These are phyloP conservation scores for Pterobdella sp. DNA, from an alignment of 2,888 invertebrate genomes.

Conservation along the genomic window DNA sequence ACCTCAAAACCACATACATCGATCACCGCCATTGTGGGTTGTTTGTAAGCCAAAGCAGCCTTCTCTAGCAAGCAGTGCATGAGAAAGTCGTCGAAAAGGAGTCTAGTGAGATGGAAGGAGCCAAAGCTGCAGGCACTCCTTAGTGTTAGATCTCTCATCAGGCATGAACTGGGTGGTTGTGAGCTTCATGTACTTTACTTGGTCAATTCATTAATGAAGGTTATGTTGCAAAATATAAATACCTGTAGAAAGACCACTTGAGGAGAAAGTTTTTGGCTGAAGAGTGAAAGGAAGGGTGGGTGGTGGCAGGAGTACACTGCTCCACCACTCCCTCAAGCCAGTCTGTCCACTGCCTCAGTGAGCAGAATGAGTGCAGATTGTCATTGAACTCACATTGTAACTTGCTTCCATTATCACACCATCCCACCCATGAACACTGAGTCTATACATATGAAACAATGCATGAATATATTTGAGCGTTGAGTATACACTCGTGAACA, in stretches of 20 bases:
- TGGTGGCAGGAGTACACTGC: conserved; percentile 71
- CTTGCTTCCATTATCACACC: not conserved
- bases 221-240: conserved; percentile 31
- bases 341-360: conserved; percentile 90
- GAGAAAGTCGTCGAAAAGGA: conserved; percentile 98
- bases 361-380: conserved; percentile 66
- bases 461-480: too few relatives aligned
- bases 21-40: conserved; percentile 89
- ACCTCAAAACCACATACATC: not conserved
- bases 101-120: conserved; percentile 90
- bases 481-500: too few relatives aligned
- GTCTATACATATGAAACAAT: too few relatives aligned
- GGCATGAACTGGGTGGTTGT: conserved; percentile 70
- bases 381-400: conserved; percentile 71
- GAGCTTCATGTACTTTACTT: not conserved
- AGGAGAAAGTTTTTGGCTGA: conserved; percentile 73
- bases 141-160: conserved; percentile 89
- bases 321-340: conserved; percentile 93
- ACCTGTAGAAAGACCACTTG: conserved; percentile 97
- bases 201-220: not conserved
- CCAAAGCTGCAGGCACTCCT: conserved; percentile 96
- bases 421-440: conserved; percentile 3
- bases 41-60: conserved; percentile 79
- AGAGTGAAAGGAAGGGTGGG: conserved; percentile 51
- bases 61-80: conserved; percentile 94